Evolutionary conservation across 2,797 vertebrate species (phyloP).

Genomic region (Urophycis tenuis): DNA sequence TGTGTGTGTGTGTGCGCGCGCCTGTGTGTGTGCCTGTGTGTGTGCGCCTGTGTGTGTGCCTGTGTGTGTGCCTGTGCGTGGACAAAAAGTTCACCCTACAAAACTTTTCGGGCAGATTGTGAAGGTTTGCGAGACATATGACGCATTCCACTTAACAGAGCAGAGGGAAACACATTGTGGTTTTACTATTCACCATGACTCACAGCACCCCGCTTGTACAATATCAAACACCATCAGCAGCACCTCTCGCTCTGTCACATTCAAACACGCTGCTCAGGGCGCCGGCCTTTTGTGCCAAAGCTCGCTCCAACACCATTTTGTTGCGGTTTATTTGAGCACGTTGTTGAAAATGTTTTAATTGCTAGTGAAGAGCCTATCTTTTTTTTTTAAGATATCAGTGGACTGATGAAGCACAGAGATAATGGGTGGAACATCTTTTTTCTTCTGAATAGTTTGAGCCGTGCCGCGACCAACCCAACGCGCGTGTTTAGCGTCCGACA

Average conservation of each 20-base stretch:
- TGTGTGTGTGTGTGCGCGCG: not conserved
- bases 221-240: not conserved
- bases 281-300: not conserved
- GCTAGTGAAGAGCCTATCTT: not conserved
- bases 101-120: not conserved
- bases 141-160: not conserved
- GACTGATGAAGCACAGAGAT: not conserved
- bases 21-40: too few relatives aligned
- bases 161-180: not conserved
- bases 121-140: not conserved
- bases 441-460: not conserved
- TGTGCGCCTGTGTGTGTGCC: not conserved
- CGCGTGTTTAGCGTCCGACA: not conserved
- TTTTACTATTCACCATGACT: not conserved
- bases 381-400: not conserved
- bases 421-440: not conserved
- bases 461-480: not conserved
- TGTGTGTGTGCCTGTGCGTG: not conserved
- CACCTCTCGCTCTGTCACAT: not conserved
- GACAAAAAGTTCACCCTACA: not conserved
- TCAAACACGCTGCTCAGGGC: not conserved
- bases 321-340: not conserved
- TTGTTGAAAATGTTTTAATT: not conserved
- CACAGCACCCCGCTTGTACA: not conserved
- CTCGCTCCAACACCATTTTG: not conserved